Base-by-base conservation (phyloP, 2,113 vertebrate species). In the Ciconia maguari region DNA sequence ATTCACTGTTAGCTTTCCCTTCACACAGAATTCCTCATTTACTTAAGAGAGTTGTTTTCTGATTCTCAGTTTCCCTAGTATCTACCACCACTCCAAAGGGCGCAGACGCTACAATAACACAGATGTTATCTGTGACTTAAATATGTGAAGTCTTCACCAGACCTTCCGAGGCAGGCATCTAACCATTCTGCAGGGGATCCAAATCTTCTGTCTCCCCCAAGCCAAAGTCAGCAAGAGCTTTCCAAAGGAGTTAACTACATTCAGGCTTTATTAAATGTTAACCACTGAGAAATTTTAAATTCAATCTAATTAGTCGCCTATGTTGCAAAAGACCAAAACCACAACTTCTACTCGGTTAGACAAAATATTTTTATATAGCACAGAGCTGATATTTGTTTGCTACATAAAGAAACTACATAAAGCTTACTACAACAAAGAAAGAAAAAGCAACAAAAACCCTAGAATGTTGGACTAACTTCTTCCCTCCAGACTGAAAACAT, bases 401-500 rank as follows among this genome's bases (percentile, higher is more conserved):
- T 90, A 92, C 69, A 30, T 25, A n/a, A 62, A 96, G 24, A 92
- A 38, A 38, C 38, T 38, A 38, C 38, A 38, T 38, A 38, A 38
- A 38, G 38, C 38, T 38, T 38, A 38, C 38, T 38, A 57, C 94
- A 94, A 69, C 70, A 91, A 95, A 88, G 30, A 83, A 88, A 84
- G 10, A 52, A 86, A 89, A 58, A 51, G 11, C 22, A 87, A 38
- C 54, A 83, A 52, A 36, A 75, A 7, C 22, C 49, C 62, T 6
- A 30, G 8, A 76, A 87, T 9, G 30, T 41, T 10, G 0, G 9
- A 38, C 52, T 76, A 71, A 68, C 54, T 61, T 88, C 79, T 93
- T 55, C 22, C n/a, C n/a, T 83, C 42, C 54, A 95, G 93, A 92
- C 71, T 27, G 48, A 94, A 97, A 96, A 65, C 32, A 87, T 38